Base-by-base conservation (phyloP, 2,888 invertebrate species). In the Stenichneumon culpator region DNA sequence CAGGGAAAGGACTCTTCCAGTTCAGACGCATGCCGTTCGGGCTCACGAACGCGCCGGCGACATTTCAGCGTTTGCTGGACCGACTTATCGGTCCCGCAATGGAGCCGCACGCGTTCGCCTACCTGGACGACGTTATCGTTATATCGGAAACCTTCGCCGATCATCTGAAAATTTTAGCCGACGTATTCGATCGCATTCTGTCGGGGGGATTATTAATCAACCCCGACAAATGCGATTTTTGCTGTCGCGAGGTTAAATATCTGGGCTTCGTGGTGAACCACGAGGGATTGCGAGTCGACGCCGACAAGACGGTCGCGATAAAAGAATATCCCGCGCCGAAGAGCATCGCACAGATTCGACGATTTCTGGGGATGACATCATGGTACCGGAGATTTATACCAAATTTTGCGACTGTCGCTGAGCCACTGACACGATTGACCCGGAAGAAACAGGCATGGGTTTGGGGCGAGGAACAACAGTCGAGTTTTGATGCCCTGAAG, bases 301-400 rank as follows among this genome's bases (percentile, higher is more conserved):
- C 75, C 0, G 80, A 78, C 0, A 84, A 82, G 14, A 52, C 54
- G 0, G 63, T 50, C 0, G 70, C 87, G 2, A 65, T 87, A 0
- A 3, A 50, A 6, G 32, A 80, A 0, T 80, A 74, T 47, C 83
- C 86, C 0, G 47, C 6, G 3, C 86, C 82, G 0, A 11, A 7
- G 11, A 86, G 60, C 4, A 0, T 84, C 2, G 36, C 44, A 14
- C 83, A 89, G 22, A 25, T 90, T 2, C 73, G 88, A 1, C 50
- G 86, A 4, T 92, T 92, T 54, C 22, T 92, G 2, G 91, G 91
- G 0, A 44, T 90, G 44, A 84, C 82, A 0, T 86, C 87, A 0
- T 92, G 90, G 88, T 92, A 90, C 67, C 73, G 89, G 7, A 78
- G 89, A 0, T 89, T 88, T 57, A 86, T 90, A 0, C 79, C 79